phyloP scores from a whole-genome alignment of 2,888 invertebrate genomes.

The Synergus umbraculus region DNA sequence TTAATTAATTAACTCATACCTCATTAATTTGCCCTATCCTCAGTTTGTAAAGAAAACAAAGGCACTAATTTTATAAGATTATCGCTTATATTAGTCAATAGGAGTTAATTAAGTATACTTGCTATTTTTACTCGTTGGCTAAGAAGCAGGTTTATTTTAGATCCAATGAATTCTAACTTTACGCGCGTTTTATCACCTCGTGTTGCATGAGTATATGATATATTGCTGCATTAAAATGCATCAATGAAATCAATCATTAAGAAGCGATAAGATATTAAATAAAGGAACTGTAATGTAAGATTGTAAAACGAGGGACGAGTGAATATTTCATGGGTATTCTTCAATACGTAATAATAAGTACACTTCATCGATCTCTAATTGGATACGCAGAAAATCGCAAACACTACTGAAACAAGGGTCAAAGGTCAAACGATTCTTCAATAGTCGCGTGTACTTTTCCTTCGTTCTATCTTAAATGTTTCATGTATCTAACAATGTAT shows the following conservation, averaged over 20 bases:
- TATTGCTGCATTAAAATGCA: conserved; percentile 13
- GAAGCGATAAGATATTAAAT: conserved; percentile 3
- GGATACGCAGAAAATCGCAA: not conserved
- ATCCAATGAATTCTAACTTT: not conserved
- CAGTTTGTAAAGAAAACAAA: not conserved
- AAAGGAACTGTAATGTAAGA: conserved; percentile 12
- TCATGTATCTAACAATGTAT: no score
- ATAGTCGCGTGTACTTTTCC: conserved; percentile 20
- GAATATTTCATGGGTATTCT: conserved; percentile 17
- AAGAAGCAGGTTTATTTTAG: not conserved
- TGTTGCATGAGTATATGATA: not conserved
- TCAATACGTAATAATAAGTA: conserved; percentile 6
- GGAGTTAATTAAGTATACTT: not conserved
- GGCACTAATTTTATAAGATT: conserved; percentile 13
- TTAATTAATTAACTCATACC: conserved; percentile 17
- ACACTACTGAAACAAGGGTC: not conserved
- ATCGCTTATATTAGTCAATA: not conserved
- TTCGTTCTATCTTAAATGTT: not conserved
- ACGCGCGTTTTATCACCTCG: not conserved
- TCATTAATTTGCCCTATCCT: conserved; percentile 24
- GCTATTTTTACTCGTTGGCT: not conserved
- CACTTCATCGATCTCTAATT: conserved; percentile 1
- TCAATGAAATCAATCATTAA: conserved; percentile 18
- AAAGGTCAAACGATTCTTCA: conserved; percentile 26
- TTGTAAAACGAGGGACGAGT: conserved; percentile 11